Evolutionary conservation across 1,140 invertebrate species (phyloP), one percentile per base, ranked within the genome.

Genomic region (Micrasema minimum): DNA sequence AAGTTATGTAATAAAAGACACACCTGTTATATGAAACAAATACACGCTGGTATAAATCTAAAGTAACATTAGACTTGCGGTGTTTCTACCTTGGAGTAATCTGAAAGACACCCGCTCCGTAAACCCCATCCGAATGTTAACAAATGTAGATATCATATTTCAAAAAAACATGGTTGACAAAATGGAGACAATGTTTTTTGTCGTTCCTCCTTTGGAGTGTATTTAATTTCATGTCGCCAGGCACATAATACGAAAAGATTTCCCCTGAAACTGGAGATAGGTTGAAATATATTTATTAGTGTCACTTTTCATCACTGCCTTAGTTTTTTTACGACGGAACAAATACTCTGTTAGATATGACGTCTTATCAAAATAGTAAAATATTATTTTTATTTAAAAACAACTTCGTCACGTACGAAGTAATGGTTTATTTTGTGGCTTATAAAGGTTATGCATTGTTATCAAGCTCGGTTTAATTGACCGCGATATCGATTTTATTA

Each of bases 141-240:
- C 67, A 50, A 61, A 69, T 69, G 67, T 61, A 41, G 23, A 50
- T 59, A 69, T 69, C 55, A 38, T 61, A 50, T 69, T 69, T 68
- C 66, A 68, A 45, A 68, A 68, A 68, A 51, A 69, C 67, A 69
- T 69, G 55, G 50, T 50, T 61, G 67, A 69, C 67, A 69, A 69
- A 69, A 69, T 69, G 67, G 41, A 59, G 67, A 48, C 67, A 69
- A 12, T 61, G 53, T 59, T 69, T 48, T 59, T 61, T 48, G 53
- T 61, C 38, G 67, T 59, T 31, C 23, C 55, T 61, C 7, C 55
- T 57, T 43, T 68, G 67, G 26, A 20, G 43, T 45, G 66, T 69
- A 69, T 69, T 69, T 69, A 57, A 69, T 69, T 69, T 61, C 67
- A 50, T 69, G 55, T 62, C 53, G 14, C 67, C 43, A 2, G 26